phyloP scores from a whole-genome alignment of 2,113 vertebrate species.

The Mystacornis crossleyi region DNA sequence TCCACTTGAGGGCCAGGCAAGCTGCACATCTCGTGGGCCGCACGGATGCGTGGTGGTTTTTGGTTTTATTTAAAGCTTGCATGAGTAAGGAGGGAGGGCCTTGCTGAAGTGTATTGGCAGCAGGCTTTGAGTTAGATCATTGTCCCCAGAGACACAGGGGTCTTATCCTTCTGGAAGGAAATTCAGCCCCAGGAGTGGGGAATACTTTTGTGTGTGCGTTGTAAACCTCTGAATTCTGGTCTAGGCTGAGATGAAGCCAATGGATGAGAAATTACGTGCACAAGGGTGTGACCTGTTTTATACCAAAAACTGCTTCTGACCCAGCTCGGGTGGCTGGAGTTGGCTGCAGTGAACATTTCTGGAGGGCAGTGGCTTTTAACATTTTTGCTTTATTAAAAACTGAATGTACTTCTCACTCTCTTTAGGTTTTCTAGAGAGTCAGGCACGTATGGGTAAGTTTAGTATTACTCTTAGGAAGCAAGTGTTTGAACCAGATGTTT shows the following conservation, averaged over 20 bases:
- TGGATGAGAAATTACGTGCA: not conserved
- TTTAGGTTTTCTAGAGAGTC: not conserved
- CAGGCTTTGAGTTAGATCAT: conserved; percentile 17
- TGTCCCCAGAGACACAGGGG: not conserved
- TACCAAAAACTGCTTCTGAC: not conserved
- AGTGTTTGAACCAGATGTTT: not conserved
- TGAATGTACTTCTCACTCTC: not conserved
- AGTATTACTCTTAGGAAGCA: not conserved
- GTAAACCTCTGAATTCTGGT: not conserved
- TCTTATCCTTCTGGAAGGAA: not conserved
- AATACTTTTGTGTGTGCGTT: not conserved
- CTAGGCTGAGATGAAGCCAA: not conserved
- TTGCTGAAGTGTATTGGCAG: conserved; percentile 5
- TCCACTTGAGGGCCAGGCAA: not conserved
- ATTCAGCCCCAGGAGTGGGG: not conserved
- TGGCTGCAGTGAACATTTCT: not conserved
- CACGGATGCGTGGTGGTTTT: not conserved
- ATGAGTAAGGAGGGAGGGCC: not conserved
- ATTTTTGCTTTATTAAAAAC: not conserved
- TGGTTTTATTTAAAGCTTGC: not conserved
- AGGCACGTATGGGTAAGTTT: not conserved
- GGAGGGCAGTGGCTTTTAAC: not conserved
- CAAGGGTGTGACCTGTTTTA: conserved; percentile 24
- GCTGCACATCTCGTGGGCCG: not conserved
- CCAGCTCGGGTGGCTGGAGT: not conserved